Evolutionary conservation across 2,888 invertebrate genomes (phyloP).

Genomic region (Spilosoma lubricipeda): DNA sequence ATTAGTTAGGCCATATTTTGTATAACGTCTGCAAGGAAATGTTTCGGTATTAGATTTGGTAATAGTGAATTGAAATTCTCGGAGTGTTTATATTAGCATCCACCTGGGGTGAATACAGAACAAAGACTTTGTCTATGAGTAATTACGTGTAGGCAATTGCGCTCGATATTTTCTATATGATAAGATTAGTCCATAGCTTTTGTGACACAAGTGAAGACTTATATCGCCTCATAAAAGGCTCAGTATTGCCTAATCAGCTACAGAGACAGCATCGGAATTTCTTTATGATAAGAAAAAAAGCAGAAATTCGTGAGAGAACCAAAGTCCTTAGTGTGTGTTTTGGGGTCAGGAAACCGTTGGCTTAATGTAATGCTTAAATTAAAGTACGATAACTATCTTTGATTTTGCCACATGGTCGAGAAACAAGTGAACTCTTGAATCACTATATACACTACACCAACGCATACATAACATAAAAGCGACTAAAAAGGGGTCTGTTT

Average conservation of each 20-base stretch:
- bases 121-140: not conserved
- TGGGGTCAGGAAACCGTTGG: not conserved
- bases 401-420: too few relatives aligned
- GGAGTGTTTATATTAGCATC: not conserved
- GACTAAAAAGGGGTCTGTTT: not conserved
- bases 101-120: not conserved
- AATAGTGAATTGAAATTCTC: not conserved
- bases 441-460: too few relatives aligned
- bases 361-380: too few relatives aligned
- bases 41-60: not conserved
- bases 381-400: too few relatives aligned
- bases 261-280: too few relatives aligned
- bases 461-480: not conserved
- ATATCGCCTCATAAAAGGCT: too few relatives aligned
- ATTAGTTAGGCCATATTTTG: not conserved
- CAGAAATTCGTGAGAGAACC: not conserved
- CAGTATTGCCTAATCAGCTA: not conserved
- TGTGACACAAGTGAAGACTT: too few relatives aligned
- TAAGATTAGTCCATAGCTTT: too few relatives aligned
- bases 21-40: not conserved
- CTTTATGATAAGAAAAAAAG: too few relatives aligned
- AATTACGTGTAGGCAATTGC: not conserved
- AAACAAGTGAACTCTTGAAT: too few relatives aligned
- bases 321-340: too few relatives aligned
- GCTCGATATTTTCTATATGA: too few relatives aligned